Evolutionary conservation across 2,797 vertebrate genomes (phyloP), one percentile per base, ranked within the genome.

Genomic region (Rhynchonycteris naso): DNA sequence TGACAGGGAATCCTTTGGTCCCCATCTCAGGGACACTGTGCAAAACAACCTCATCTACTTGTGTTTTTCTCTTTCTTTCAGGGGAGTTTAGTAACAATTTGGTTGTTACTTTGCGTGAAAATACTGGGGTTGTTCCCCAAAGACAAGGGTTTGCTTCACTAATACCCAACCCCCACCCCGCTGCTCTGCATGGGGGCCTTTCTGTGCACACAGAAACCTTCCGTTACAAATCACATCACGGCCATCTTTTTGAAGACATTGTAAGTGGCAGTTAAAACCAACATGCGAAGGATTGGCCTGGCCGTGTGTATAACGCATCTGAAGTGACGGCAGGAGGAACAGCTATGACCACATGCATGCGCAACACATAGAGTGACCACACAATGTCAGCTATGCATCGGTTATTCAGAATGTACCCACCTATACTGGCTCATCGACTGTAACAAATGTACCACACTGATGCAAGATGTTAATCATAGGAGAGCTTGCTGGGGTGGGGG

Each of bases 191-290:
- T 26, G 56, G 71, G 9, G 28, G 3, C 13, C 28, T 78, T 54
- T 58, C 19, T 22, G 52, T 4, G 1, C 4, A 56, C 43, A 58
- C 1, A 61, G 80, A 93, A 78, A 79, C 65, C 79, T 61, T 61
- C 43, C 47, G 54, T 50, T 71, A 90, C 81, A 28, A 16, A 38
- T 22, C 69, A 56, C 35, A 89, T 18, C 65, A 30, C 0, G 2
- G 2, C n/a, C 54, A 83, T 80, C 71, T 93, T 83, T 85, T 18
- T 35, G 54, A 83, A 75, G 74, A 90, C 18, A 65, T 54, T 30
- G 74, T 74, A 68, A 93, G 86, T 58, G 66, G 85, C 69, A 69
- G 79, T 86, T 96, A 95, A 95, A 94, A 92, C 74, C 88, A 85
- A n/a, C 50, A 19, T 0, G 14, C 63, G 47, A 81, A 74, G 58